Base-by-base conservation (phyloP, 2,113 vertebrate species). In the Zosterops hypoxanthus region DNA sequence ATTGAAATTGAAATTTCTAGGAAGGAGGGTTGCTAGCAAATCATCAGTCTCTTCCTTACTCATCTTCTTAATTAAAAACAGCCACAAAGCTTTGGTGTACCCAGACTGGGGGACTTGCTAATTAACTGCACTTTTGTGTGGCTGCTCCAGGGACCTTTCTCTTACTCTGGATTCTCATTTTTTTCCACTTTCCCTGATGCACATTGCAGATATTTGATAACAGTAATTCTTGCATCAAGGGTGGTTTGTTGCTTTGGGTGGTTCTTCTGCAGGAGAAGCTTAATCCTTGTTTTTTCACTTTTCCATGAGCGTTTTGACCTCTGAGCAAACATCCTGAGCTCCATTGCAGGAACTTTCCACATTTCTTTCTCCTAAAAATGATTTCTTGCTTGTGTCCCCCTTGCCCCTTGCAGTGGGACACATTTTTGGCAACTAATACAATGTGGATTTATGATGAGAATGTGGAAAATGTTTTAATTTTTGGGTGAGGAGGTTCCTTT, bases 51-150 rank as follows among this genome's bases (percentile, higher is more conserved):
- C 59, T 91, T 66, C 64, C 42, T 89, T 82, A 39, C 50, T 92
- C 78, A 61, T 89, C 41, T 36, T n/a, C 4, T 84, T 95, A 95
- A 95, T 92, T 95, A 91, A 91, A 93, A 93, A 11, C 39, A 88
- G 63, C 39, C 50, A 55, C 56, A 76, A 92, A 91, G 89, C 86
- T 95, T 82, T 82, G 77, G 52, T 76, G 60, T 56, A 31, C 11
- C 23, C 60, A 64, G 52, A 19, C 53, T 88, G 6, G 16, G 29
- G 0, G 2, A 18, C 31, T 78, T 82, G 36, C 49, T 91, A 78
- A 91, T 94, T 84, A 92, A 53, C 60, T 82, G 41, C 57, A 42
- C 5, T 61, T 91, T 25, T 25, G 41, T 86, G 24, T 1, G 5
- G 39, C 49, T 82, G 69, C 60, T 79, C 0, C 53, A 61, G 89